Base-by-base conservation (phyloP, 2,113 vertebrate genomes). In the Cichladusa arquata region DNA sequence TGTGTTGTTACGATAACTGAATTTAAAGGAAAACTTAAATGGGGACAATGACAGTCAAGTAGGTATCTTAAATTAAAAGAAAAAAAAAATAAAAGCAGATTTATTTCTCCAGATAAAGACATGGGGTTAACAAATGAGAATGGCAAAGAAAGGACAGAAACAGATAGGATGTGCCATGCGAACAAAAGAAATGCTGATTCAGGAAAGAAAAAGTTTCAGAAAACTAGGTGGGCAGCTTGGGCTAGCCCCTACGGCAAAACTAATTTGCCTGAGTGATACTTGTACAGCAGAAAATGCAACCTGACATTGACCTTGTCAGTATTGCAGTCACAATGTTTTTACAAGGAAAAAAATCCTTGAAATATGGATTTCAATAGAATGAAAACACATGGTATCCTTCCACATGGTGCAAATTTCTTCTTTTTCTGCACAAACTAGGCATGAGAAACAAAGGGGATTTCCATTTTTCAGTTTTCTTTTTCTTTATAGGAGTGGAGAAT, bases 191-290 rank as follows among this genome's bases (percentile, higher is more conserved):
- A 92, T 95, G 81, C 50, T 96, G 83, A 97, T 86, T 97, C 79
- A 86, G 42, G 54, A 91, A 76, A 34, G 23, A 93, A 96, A 95
- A 92, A 1, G 3, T 91, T 96, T 82, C 82, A 84, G 54, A 94
- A 97, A 86, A 67, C 12, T 19, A 45, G 10, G 33, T 81, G 70
- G 42, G 82, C 69, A 95, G 33, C 45, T 96, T 95, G 91, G 79
- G 33, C 22, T 96, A 91, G 23, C 13, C 64, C 54, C 47, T 54
- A 73, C 8, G 18, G 92, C 54, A 36, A 85, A 91, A 96, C 60
- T 93, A 88, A 97, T 97, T 97, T 97, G 45, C 53, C 60, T 95
- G 88, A 96, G 57, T 96, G 92, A 96, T 95, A 97, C 50, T 53
- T 94, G 77, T 42, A 50, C 40, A 61, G 6, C 79, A 96, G 95